Conservation (phyloP, 2,113 vertebrate genomes). For the Syrmaticus mikado region DNA sequence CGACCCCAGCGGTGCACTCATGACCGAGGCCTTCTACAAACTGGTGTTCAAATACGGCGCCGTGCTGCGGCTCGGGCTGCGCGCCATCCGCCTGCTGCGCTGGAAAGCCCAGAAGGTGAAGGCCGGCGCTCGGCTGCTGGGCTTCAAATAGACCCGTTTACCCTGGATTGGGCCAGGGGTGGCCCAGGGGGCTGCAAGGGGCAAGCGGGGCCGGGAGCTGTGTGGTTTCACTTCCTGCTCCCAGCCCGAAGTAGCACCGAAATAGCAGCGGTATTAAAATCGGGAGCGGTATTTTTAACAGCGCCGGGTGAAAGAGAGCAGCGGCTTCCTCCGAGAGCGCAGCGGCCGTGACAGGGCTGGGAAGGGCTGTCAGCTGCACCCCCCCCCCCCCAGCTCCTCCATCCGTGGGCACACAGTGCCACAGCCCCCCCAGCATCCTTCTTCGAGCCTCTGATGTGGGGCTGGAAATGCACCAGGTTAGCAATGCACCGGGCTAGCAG, state of each 20-base stretch:
- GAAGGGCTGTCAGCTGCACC: slow-evolving; percentile 37
- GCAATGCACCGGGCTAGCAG: no score
- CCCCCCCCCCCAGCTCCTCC: neutral
- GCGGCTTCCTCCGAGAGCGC: slow-evolving; percentile 42
- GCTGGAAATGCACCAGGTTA: neutral
- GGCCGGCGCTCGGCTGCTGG: slow-evolving; percentile 5
- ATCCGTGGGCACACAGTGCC: rapidly evolving
- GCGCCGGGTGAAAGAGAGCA: neutral
- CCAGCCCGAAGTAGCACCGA: neutral
- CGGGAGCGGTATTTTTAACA: slow-evolving; percentile 52
- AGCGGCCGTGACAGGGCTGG: slow-evolving; percentile 29
- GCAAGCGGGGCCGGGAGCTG: neutral
- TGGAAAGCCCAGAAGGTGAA: slow-evolving; percentile 57
- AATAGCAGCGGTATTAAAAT: slow-evolving; percentile 26
- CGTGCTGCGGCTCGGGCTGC: slow-evolving; percentile 55
- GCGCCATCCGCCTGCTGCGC: slow-evolving; percentile 53
- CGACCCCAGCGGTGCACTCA: slow-evolving; percentile 52
- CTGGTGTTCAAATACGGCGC: slow-evolving; percentile 46
- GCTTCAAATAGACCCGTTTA: slow-evolving; percentile 11
- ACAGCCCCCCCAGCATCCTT: neutral
- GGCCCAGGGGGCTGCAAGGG: neutral
- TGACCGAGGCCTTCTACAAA: slow-evolving; percentile 44
- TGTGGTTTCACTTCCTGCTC: slow-evolving; percentile 55
- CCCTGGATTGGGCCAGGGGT: neutral
- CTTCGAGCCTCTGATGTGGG: rapidly evolving